Evolutionary conservation across 2,888 invertebrate species (phyloP), one percentile per base, ranked within the genome.

Genomic region (Mechanitis mazaeus): DNA sequence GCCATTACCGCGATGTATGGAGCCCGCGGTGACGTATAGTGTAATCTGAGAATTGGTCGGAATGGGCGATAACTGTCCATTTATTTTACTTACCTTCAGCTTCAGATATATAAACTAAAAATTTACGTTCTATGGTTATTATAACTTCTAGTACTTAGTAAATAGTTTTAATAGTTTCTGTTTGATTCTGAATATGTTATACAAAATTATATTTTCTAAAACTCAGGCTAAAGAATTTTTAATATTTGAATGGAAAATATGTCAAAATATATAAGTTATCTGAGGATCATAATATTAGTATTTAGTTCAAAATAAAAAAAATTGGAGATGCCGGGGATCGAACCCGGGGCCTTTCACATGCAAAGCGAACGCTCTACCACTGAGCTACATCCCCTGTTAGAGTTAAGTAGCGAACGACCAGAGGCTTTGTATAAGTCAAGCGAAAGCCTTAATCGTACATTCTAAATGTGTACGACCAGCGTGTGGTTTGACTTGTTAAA

Each of bases 351-450:
- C 96, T 96, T 96, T 96, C 96, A 95, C 96, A 96, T 96, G 96
- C 96, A 95, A 96, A 96, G 96, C 96, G 96, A 96, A 96, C 96
- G 96, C 96, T 96, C 96, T 96, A 96, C 96, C 96, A 96, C 96
- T 96, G 96, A 96, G 96, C 96, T 96, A 96, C 95, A 96, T 95
- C 96, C 92, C 92, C 92, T 46, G 55, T 66, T 47, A 31, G 1
- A 7, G 0, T 0, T 3, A 0, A 2, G 0, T 33, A 0, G 9
- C 33, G 53, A 59, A 54, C 12, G 9, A 11, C 3, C 9, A 12
- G 1, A n/a, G 6, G 20, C 6, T 57, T 38, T 33, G 33, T 46
- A 20, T 4, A 4, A 6, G 3, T 0, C 2, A 3, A 59, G 59
- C 59, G 62, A 62, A 62, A 62, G 62, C 53, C 55, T 62, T 59